Evolutionary conservation across 92 coral and sea anemone species (phyloP), one percentile per base, ranked within the genome.

Genomic region (Zoanthus gigantus): DNA sequence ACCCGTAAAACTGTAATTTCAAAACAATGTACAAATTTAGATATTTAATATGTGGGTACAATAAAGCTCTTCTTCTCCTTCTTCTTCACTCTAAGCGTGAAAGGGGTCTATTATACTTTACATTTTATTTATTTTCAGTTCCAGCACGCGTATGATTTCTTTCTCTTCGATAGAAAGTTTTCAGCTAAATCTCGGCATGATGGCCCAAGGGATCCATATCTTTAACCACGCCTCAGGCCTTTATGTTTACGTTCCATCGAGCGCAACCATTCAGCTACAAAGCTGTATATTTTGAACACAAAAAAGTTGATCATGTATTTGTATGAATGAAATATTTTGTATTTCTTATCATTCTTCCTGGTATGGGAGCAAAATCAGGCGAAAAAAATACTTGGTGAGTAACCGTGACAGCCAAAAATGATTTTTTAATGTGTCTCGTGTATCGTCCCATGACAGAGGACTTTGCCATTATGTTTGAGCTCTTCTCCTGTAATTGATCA

Each of bases 281-380:
- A 52, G 46, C 52, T 28, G 18, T 52, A 3, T 67, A 3, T 67
- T 28, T 1, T 23, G 46, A 12, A 34, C 46, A 30, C 1, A 29
- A 14, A 31, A 77, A 56, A 12, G 14, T 14, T 13, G 68, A 56
- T 53, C 42, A 77, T 77, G 82, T 67, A 77, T 53, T 9, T 53
- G 15, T 31, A 14, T 9, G 60, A 58, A 60, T 66, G 84, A 79
- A 81, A 29, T 29, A 65, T 56, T 67, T 81, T 45, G 17, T 61
- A 44, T n/a, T 60, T 79, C 46, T 66, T 63, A 15, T 76, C 58
- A 10, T 65, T n/a, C 45, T 63, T 18, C 58, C 85, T 81, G 75
- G 29, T 28, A 66, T 81, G 85, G 75, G 75, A 66, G 66, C 74
- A 81, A 67, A 45, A 81, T 1, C 75, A 81, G 60, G 46, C 61